Conservation (phyloP, 2,888 invertebrate genomes). For the Aporophyla nigra region DNA sequence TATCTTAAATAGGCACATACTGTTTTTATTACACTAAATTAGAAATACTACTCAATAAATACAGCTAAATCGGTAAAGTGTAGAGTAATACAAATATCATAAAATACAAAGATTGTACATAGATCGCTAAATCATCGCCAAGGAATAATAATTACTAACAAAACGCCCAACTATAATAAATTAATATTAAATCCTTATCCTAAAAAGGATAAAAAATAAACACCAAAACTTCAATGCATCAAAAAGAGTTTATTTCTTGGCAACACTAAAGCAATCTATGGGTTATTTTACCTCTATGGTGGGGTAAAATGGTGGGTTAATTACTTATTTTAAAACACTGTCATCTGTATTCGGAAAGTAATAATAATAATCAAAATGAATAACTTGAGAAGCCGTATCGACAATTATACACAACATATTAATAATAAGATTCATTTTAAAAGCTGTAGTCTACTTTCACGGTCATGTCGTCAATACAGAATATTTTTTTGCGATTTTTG, state of each 20-base stretch:
- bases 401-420: conserved; percentile 63
- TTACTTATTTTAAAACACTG: conserved; percentile 38
- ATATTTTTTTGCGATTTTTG: conserved; percentile 1
- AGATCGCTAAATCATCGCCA: conserved; percentile 26
- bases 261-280: conserved; percentile 36
- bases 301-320: conserved; percentile 60
- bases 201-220: conserved; percentile 9
- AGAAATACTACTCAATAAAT: conserved; percentile 48
- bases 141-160: conserved; percentile 17
- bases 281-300: conserved; percentile 51
- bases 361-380: conserved; percentile 67
- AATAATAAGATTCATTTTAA: conserved; percentile 59
- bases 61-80: conserved; percentile 25
- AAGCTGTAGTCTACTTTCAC: conserved; percentile 21
- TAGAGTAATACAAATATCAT: conserved; percentile 12
- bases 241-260: conserved; percentile 31
- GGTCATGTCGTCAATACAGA: not conserved
- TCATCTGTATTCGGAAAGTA: conserved; percentile 58
- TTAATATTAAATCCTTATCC: conserved; percentile 23
- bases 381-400: conserved; percentile 68
- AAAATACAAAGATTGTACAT: conserved; percentile 15
- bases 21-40: conserved; percentile 40
- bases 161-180: conserved; percentile 37
- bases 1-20: conserved; percentile 51
- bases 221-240: not conserved